Evolutionary conservation across 2,888 invertebrate species (phyloP), one percentile per base, ranked within the genome.

Genomic region (Agonopterix heracliana): DNA sequence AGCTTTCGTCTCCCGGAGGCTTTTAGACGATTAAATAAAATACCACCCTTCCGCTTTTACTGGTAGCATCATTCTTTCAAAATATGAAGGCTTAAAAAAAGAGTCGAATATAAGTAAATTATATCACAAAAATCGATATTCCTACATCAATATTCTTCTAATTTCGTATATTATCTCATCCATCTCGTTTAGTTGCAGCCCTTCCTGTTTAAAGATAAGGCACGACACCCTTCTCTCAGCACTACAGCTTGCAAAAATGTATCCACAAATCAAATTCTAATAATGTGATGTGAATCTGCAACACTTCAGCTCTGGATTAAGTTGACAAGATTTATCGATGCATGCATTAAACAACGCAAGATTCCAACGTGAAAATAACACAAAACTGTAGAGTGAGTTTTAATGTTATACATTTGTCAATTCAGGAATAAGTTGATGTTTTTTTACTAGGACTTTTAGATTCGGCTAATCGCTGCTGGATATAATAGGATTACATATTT

Each of bases 141-240:
- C n/a, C n/a, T 10, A 38, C 38, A 38, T 38, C n/a, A 38, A 38
- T 38, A 38, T 38, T 38, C n/a, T 38, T 38, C 9, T n/a, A 38
- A 38, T 38, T 38, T 9, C 9, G 38, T n/a, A 10, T n/a, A 35
- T 35, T 8, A 38, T n/a, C n/a, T 38, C 38, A 38, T 38, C n/a
- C n/a, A n/a, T 38, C 38, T 38, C 3, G 38, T 3, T 9, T n/a
- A 38, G 38, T 38, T 38, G 38, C 38, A 38, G 9, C 38, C 38
- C 38, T 38, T n/a, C n/a, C 38, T n/a, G 38, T n/a, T n/a, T n/a
- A 38, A 38, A 82, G 84, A 85, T 85, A 85, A 81, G 79, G 80
- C 85, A 85, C 84, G 83, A 60, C 57, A 53, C 62, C 57, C 61
- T 63, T 54, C 58, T 61, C 59, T 64, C 58, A 43, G 2, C 38